Evolutionary conservation across 2,888 invertebrate genomes (phyloP).

Genomic region (Daptonema setosum): DNA sequence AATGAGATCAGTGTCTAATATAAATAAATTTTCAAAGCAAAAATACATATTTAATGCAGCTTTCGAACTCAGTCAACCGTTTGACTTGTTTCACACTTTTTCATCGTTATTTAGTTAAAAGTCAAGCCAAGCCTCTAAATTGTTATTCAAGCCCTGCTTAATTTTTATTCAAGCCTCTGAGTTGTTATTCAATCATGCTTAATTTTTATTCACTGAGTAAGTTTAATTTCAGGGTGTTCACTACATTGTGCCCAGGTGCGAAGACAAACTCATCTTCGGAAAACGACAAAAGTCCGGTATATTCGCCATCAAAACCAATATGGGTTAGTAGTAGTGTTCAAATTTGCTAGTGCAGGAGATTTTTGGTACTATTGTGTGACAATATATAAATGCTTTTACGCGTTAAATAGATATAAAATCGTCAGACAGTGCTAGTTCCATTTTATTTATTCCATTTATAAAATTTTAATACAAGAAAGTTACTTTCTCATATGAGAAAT

Average conservation of each 20-base stretch:
- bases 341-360: background rate
- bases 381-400: background rate
- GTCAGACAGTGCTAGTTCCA: background rate
- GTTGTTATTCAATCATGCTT: background rate
- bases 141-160: no score
- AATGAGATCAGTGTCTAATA: no score
- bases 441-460: no score
- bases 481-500: no score
- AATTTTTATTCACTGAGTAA: background rate
- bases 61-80: no score
- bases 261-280: constrained; percentile 25
- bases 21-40: no score
- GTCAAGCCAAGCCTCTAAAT: no score
- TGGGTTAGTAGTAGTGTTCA: constrained; percentile 13
- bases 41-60: no score
- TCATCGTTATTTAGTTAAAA: no score
- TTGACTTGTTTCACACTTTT: no score
- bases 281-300: constrained; percentile 25
- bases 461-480: no score
- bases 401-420: no score
- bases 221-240: constrained; percentile 15
- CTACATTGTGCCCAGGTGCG: constrained; percentile 25
- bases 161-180: background rate
- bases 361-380: background rate
- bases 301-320: constrained; percentile 22